A percentile compares a stretch with the other conserved stretches of the same genome.
These are phyloP conservation scores for Sarcophaga bullata DNA, from an alignment of 1,140 invertebrate genomes.

Conservation along the genomic window DNA sequence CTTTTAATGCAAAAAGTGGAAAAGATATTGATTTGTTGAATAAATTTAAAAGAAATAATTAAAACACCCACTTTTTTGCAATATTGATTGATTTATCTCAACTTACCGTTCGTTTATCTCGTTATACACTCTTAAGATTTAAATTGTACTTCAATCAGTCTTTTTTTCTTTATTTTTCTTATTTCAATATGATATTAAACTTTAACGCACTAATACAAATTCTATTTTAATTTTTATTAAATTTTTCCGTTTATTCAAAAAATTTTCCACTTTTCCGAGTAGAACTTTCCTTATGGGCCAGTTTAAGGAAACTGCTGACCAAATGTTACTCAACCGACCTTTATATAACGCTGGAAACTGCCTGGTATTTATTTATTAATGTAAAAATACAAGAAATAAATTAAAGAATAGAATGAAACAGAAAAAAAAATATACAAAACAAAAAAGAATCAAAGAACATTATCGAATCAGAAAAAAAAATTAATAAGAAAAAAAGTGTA, in stretches of 20 bases:
- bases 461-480: neutral
- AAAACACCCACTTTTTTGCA: too few relatives aligned
- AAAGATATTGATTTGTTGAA: too few relatives aligned
- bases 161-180: neutral
- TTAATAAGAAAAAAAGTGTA: neutral
- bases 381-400: neutral
- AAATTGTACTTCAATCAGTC: conserved; percentile 14
- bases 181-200: too few relatives aligned
- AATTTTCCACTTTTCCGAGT: neutral
- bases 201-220: too few relatives aligned
- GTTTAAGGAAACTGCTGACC: conserved; percentile 23
- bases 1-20: too few relatives aligned
- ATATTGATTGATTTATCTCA: too few relatives aligned
- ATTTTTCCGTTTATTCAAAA: too few relatives aligned
- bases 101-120: too few relatives aligned
- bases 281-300: conserved; percentile 11
- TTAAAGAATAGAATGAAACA: neutral
- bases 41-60: too few relatives aligned
- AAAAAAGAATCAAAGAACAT: too few relatives aligned
- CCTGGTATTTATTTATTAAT: neutral
- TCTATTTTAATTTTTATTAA: too few relatives aligned
- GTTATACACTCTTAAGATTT: neutral
- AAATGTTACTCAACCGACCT: neutral
- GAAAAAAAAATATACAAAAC: neutral
- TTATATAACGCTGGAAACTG: neutral